phyloP scores from a whole-genome alignment of 2,113 vertebrate species.

The Oncorhynchus tshawytscha region DNA sequence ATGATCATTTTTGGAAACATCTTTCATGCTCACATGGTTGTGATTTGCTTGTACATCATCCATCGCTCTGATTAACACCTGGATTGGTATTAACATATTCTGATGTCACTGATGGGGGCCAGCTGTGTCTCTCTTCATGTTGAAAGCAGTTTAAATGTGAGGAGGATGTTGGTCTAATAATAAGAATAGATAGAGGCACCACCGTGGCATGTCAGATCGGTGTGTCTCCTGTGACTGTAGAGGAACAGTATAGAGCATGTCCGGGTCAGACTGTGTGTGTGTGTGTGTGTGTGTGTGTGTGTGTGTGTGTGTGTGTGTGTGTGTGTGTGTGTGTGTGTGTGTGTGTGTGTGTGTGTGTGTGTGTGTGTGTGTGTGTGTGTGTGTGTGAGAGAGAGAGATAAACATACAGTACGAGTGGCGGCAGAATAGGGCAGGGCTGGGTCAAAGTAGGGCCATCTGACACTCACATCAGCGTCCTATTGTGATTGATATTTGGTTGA shows the following conservation, averaged over 20 bases:
- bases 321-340: no score
- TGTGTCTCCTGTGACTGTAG: constrained; percentile 3
- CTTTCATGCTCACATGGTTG: not conserved
- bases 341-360: no score
- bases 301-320: no score
- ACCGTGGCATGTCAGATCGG: not conserved
- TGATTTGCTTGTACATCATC: not conserved
- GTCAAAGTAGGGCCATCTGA: constrained; percentile 19
- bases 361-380: no score
- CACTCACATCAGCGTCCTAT: not conserved
- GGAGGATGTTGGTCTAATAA: constrained; percentile 30
- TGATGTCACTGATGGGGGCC: not conserved
- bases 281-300: no score
- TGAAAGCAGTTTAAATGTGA: constrained; percentile 9
- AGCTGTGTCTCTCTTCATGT: constrained; percentile 3
- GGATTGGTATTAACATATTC: no score
- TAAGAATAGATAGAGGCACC: constrained; percentile 14
- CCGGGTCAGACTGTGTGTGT: no score
- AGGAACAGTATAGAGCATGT: no score
- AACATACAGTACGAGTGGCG: not conserved
- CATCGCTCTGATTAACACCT: not conserved
- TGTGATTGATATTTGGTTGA: no score
- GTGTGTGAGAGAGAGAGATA: no score
- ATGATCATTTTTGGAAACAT: not conserved
- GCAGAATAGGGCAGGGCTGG: not conserved